Evolutionary conservation across 1,140 invertebrate species (phyloP).

Genomic region (Orius laevigatus): DNA sequence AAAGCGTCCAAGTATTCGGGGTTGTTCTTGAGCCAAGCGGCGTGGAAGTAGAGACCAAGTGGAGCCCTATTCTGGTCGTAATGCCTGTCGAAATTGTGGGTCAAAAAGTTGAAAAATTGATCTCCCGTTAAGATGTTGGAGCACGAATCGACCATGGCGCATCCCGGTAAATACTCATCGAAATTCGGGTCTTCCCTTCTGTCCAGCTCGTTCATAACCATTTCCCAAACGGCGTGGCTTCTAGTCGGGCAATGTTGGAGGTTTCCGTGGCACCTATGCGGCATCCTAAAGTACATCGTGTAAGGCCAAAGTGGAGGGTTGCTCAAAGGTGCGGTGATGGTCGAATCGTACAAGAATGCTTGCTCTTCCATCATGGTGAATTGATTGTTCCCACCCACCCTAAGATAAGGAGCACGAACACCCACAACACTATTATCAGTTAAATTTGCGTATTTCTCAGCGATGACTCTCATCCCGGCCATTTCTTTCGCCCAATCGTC

Average conservation of each 20-base stretch:
- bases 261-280: slow-evolving; percentile 85
- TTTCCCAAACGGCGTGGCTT: slow-evolving; percentile 88
- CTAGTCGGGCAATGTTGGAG: slow-evolving; percentile 82
- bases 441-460: slow-evolving; percentile 82
- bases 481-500: slow-evolving; percentile 95
- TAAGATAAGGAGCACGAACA: slow-evolving; percentile 77
- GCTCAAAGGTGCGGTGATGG: slow-evolving; percentile 80
- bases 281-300: slow-evolving; percentile 95
- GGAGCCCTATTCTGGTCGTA: slow-evolving; percentile 88
- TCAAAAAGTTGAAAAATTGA: slow-evolving; percentile 90
- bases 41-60: slow-evolving; percentile 87
- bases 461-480: slow-evolving; percentile 85
- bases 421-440: slow-evolving; percentile 90
- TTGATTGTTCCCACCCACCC: slow-evolving; percentile 90
- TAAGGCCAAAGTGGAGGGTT: slow-evolving; percentile 92
- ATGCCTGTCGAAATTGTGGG: slow-evolving; percentile 90
- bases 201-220: slow-evolving; percentile 95
- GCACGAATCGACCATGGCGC: slow-evolving; percentile 92
- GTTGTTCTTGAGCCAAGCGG: slow-evolving; percentile 89
- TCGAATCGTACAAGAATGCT: slow-evolving; percentile 88
- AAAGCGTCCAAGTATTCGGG: slow-evolving; percentile 85
- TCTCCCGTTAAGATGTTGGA: slow-evolving; percentile 84
- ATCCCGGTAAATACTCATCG: slow-evolving; percentile 82
- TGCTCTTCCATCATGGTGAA: slow-evolving; percentile 97
- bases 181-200: slow-evolving; percentile 78